Base-by-base conservation (phyloP, 2,113 vertebrate genomes). In the Bambusicola thoracicus region DNA sequence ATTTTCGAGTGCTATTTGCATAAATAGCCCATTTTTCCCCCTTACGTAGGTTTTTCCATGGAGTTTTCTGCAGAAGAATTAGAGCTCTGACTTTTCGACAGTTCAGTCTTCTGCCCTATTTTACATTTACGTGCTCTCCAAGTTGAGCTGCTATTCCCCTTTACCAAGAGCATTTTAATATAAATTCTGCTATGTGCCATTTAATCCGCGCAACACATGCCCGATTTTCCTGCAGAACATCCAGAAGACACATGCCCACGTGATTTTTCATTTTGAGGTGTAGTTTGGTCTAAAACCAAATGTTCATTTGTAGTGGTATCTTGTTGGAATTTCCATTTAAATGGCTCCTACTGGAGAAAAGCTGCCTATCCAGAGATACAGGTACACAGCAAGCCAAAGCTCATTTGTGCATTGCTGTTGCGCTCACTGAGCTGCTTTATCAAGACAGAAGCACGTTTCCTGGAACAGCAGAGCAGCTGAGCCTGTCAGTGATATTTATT, bases 1-100 rank as follows among this genome's bases (percentile, higher is more conserved):
- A 20, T 77, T 95, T 77, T 74, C 30, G 81, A 38, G 18, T 75
- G 19, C 22, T 89, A 25, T 90, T 93, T 95, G 55, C 73, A 86
- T 93, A 90, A 94, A 89, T 46, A 79, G 68, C 20, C 25, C 22
- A 7, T 75, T 78, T 75, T n/a, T 25, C 12, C 29, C 8, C 48
- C 43, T 9, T 6, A 79, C 9, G 61, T 4, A 89, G 27, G 30
- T 89, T 73, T 79, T 62, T 24, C 61, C 25, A 25, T 25, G 76
- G 13, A 79, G 13, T 74, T 69, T 66, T 86, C 44, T 73, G 27
- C 40, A 91, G 70, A 72, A 90, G 82, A 91, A 89, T 56, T 38
- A 56, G 44, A 79, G 51, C 34, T 10, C 14, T 85, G 34, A 25
- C 30, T 74, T 88, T 61, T 66, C 72, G 77, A 49, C 73, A 67